phyloP scores from a whole-genome alignment of 2,888 invertebrate species.

The Epinotia demarniana region DNA sequence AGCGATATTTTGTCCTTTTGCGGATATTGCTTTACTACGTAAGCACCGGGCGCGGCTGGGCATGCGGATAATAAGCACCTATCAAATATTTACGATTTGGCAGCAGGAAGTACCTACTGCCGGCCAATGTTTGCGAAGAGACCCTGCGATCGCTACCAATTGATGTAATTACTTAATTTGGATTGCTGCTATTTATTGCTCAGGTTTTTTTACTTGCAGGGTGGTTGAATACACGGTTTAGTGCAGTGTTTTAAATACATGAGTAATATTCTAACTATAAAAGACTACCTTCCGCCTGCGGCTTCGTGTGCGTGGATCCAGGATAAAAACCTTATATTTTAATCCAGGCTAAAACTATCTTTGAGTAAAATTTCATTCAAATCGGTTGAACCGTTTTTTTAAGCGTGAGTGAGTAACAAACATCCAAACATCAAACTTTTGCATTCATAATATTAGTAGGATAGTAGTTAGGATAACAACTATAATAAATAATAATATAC shows the following conservation, averaged over 20 bases:
- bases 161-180: slow-evolving; percentile 34
- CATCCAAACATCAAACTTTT: too few species aligned
- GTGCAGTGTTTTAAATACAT: background rate
- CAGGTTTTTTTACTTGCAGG: background rate
- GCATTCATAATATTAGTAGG: too few species aligned
- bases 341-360: too few species aligned
- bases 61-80: slow-evolving; percentile 50
- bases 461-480: too few species aligned
- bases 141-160: slow-evolving; percentile 25
- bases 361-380: too few species aligned
- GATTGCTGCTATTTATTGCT: background rate
- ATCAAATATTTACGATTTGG: slow-evolving; percentile 42
- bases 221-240: background rate
- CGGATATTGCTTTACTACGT: slow-evolving; percentile 80
- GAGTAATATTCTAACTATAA: too few species aligned
- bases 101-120: slow-evolving; percentile 13
- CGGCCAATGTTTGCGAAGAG: slow-evolving; percentile 29
- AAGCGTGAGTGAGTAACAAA: too few species aligned
- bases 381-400: too few species aligned
- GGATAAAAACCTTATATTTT: too few species aligned
- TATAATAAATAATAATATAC: too few species aligned
- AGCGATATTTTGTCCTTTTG: slow-evolving; percentile 84
- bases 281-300: too few species aligned
- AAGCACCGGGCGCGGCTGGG: slow-evolving; percentile 58
- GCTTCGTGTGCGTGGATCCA: too few species aligned